Evolutionary conservation across 2,113 vertebrate genomes (phyloP).

Genomic region (Aldabrachelys gigantea): DNA sequence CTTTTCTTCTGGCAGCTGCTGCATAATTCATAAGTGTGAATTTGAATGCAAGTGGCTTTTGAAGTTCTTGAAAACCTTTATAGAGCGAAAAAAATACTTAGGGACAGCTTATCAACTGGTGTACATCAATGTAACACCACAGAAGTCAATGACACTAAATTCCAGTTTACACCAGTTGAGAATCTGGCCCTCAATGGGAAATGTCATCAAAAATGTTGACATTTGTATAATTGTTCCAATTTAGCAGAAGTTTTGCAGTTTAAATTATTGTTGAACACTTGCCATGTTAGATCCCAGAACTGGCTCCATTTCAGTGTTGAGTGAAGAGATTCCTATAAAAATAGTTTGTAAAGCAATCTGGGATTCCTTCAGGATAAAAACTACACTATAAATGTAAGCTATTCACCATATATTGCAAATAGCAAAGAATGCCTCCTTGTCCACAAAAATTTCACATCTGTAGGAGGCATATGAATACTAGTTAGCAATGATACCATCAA

Average conservation of each 20-base stretch:
- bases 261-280: neutral
- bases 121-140: neutral
- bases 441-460: constrained; percentile 25
- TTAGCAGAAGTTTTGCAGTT: neutral
- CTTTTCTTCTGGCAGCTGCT: neutral
- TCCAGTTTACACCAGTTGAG: neutral
- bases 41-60: neutral
- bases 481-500: neutral
- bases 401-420: constrained; percentile 33
- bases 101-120: neutral
- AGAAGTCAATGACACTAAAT: neutral
- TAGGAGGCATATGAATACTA: neutral
- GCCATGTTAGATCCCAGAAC: neutral
- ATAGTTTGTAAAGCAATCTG: constrained; percentile 20
- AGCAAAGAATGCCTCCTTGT: neutral
- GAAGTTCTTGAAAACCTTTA: neutral
- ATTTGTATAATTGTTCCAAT: neutral
- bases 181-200: neutral
- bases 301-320: neutral
- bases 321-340: constrained; percentile 37
- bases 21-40: neutral
- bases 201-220: neutral
- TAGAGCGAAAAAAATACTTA: neutral
- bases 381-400: neutral
- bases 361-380: constrained; percentile 35